Base-by-base conservation (phyloP, 2,888 invertebrate species). In the Calliphora vomitoria region DNA sequence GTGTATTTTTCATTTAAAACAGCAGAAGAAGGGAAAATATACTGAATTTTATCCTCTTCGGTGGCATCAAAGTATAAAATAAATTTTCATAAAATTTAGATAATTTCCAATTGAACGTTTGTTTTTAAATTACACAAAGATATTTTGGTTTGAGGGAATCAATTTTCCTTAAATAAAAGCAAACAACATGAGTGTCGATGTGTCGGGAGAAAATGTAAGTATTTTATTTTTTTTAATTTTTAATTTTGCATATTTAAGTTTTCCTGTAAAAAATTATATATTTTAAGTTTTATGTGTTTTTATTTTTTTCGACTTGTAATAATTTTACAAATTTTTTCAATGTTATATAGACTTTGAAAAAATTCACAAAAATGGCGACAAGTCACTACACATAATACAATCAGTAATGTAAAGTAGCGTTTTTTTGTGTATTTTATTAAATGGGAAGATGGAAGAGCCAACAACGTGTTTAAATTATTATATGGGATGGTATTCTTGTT, bases 331-430 rank as follows among this genome's bases (percentile, higher is more conserved):
- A 66, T 69, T 78, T 74, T 74, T 79, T 85, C 79, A 87, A 87
- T 85, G 87, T 80, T 71, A 87, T 85, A 71, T 78, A 82, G 79
- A 75, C 84, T 86, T 71, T 71, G 68, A 69, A 83, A 85, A 87
- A 91, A 90, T 90, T 91, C 90, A 91, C 90, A 91, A 92, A 92
- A 92, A 92, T 92, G 93, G 92, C 93, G 92, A 92, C 92, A 92
- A 88, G 88, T 87, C 88, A 86, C 78, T 79, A 79, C 76, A 76
- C 74, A 87, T 62, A 78, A 72, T 58, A 69, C 18, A 60, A 62
- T 66, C 66, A 78, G 68, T 76, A 55, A 68, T 79, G 66, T 41
- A 44, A 66, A 20, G 18, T 74, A 66, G 68, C 60, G 81, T 53
- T 75, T 85, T 62, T 69, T n/a, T n/a, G n/a, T 75, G 8, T 47